Percentiles rank a stretch among this genome's conserved stretches.
Evolutionary conservation across 2,113 vertebrate genomes (phyloP).

Genomic region (Orientallactaga bullata): DNA sequence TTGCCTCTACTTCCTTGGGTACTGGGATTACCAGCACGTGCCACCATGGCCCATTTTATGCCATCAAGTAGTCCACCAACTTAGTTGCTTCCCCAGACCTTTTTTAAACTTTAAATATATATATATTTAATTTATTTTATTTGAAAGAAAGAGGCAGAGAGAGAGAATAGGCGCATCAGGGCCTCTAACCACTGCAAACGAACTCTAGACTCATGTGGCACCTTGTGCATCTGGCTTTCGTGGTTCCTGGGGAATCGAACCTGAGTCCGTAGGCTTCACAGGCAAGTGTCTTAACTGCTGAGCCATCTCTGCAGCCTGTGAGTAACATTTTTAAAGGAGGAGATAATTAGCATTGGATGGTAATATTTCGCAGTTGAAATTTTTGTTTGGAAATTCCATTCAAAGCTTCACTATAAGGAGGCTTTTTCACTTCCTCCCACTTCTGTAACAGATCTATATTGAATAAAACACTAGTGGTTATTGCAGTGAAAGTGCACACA

Average conservation of each 20-base stretch:
- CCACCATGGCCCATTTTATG: neutral
- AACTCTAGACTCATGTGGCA: no score
- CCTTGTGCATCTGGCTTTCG: no score
- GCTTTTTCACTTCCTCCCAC: slow-evolving; percentile 37
- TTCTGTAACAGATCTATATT: slow-evolving; percentile 14
- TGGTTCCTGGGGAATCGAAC: no score
- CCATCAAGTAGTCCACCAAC: neutral
- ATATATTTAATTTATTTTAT: no score
- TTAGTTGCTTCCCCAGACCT: neutral
- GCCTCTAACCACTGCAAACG: no score
- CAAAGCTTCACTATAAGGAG: slow-evolving; percentile 41
- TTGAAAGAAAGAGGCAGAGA: no score
- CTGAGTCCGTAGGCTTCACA: no score
- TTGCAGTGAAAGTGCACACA: slow-evolving; percentile 48
- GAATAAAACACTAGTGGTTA: slow-evolving; percentile 31
- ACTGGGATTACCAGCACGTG: no score
- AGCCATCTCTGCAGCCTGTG: neutral
- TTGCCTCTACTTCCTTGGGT: neutral
- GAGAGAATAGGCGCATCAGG: no score
- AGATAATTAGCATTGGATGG: neutral
- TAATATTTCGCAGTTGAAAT: slow-evolving; percentile 11
- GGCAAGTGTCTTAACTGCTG: no score
- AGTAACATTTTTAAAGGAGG: slow-evolving; percentile 25
- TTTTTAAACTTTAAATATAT: no score
- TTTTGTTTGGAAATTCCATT: neutral